Percentiles rank a stretch among this genome's conserved stretches.
phyloP scores from a whole-genome alignment of 2,888 invertebrate genomes.

The Oscheius sp. region DNA sequence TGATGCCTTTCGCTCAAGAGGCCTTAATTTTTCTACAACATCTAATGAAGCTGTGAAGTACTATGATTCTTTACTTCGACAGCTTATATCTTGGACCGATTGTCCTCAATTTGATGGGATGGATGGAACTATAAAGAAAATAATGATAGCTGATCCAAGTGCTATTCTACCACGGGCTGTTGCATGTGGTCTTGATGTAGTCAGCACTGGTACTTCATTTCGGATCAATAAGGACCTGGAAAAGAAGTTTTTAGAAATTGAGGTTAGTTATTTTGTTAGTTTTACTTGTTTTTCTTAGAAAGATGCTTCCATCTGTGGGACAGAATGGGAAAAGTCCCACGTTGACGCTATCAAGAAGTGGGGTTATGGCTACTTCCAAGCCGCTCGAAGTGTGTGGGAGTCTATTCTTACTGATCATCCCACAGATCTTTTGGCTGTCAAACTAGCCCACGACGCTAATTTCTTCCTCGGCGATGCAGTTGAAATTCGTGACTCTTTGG shows the following conservation, averaged over 20 bases:
- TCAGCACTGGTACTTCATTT: conserved; percentile 71
- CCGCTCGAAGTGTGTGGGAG: conserved; percentile 73
- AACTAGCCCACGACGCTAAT: conserved; percentile 68
- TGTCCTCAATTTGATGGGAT: conserved; percentile 72
- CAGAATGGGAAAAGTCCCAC: conserved; percentile 69
- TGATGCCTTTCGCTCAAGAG: conserved; percentile 56
- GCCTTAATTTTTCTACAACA: conserved; percentile 51
- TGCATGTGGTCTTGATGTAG: conserved; percentile 71
- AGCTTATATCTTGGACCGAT: conserved; percentile 72
- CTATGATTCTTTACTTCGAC: conserved; percentile 73
- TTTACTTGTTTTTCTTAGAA: conserved; percentile 23
- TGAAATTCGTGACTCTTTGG: conserved; percentile 73
- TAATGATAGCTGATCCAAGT: conserved; percentile 72
- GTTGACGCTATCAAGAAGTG: background rate
- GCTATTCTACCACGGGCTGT: conserved; percentile 72
- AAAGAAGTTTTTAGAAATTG: conserved; percentile 68
- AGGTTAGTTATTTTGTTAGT: conserved; percentile 36
- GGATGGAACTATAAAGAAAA: conserved; percentile 69
- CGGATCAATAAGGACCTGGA: conserved; percentile 69
- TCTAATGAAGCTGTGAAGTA: conserved; percentile 56
- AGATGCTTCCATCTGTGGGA: background rate
- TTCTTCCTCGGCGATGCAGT: conserved; percentile 73
- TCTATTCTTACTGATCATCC: conserved; percentile 72
- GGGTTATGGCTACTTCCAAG: conserved; percentile 68
- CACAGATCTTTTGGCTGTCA: conserved; percentile 73